Base-by-base conservation (phyloP, 1,140 invertebrate genomes). In the Trichonephila clavipes region DNA sequence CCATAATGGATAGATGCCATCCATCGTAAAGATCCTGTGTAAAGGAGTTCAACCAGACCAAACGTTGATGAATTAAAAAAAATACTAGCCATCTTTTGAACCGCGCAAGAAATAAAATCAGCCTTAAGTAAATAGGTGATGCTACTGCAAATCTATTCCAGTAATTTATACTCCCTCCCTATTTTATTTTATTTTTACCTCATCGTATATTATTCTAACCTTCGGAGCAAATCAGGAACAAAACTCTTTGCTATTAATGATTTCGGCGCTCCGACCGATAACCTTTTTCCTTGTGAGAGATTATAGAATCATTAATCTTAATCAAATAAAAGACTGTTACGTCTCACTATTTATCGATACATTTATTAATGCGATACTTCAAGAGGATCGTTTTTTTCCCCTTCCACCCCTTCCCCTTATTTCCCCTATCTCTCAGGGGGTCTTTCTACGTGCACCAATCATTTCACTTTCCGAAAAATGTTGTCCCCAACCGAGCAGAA, bases 381-480 rank as follows among this genome's bases (percentile, higher is more conserved):
- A 61, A 61, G 83, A 85, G 40, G 83, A 21, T 51, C 83, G 24
- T 85, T 85, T 85, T 85, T 58, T 16, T 28, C 34, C 16, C n/a
- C n/a, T n/a, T 24, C 16, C 24, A 24, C 10, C 10, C 24, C 24
- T 34, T 18, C 28, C 69, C 72, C 28, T 77, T 72, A 28, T 24
- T 18, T 28, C 62, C 62, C 62, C 28, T 19, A 81, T 81, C 40
- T 81, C 72, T 19, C 5, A 58, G 58, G n/a, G 51, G 44, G 24
- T n/a, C 82, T 85, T 58, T 10, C 82, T 44, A 64, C 40, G 66
- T 89, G 44, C 40, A 28, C 90, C 90, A 92, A 92, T 87, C 83
- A 69, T 93, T 93, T 93, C 92, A 93, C 92, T 93, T 93, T 93
- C 83, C 62, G 85, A 93, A 93, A 93, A 93, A 93, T 93, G 69